Base-by-base conservation (phyloP, 1,140 invertebrate species). In the Lasaia peninsularis region DNA sequence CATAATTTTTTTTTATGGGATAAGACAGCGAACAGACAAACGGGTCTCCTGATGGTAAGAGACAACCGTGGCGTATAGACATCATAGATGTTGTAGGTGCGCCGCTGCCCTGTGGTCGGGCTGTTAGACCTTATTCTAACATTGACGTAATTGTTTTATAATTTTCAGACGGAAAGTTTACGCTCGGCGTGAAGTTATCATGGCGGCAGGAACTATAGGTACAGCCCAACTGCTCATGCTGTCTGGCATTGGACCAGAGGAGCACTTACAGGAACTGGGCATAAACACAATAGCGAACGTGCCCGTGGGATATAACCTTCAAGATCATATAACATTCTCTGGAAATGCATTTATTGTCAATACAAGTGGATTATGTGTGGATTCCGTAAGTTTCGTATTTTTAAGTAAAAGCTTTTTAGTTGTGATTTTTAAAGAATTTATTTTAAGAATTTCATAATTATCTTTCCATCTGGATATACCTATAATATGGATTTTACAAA, bases 231-330 rank as follows among this genome's bases (percentile, higher is more conserved):
- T 96, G 2, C 80, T 96, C 9, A 92, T 95, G 92, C 78, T 95
- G 1, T 94, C 93, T 0, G 93, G 93, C 53, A 78, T 93, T n/a
- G 93, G 93, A 8, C 92, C 92, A 0, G 69, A 63, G 51, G 79
- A 90, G 1, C 90, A 94, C 65, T 73, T 94, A 0, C 34, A 68
- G 10, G 67, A 86, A 12, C 56, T 90, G 9, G 79, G 83, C 16
- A 93, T 94, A 21, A 58, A 79, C 0, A 86, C 92, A 0, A 61
- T 94, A 10, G 83, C 91, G 57, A 91, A 96, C 73, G 86, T 96
- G 0, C 93, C 93, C 0, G 95, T 97, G 0, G 96, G 96, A 0
- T 91, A 93, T 56, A 97, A 97, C 78, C 89, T 97, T 0, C 93
- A 95, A 71, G 95, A 96, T 78, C 95, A 96, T 66, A 91, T 95